phyloP scores from a whole-genome alignment of 2,888 invertebrate genomes.

The Bombylius discolor region DNA sequence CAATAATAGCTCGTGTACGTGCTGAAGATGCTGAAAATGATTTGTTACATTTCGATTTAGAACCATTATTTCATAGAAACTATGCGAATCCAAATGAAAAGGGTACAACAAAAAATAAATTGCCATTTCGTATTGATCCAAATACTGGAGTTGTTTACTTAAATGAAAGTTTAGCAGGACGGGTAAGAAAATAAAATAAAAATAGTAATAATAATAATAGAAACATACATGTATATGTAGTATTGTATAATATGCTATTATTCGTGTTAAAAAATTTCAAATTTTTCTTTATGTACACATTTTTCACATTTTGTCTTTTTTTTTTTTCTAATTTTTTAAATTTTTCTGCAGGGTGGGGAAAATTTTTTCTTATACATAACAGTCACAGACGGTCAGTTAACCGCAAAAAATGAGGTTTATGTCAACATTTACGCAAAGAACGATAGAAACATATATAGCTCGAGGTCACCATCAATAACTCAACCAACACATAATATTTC shows the following conservation, averaged over 20 bases:
- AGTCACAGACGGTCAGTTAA: constrained; percentile 49
- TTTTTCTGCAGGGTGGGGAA: constrained; percentile 47
- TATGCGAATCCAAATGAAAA: constrained; percentile 17
- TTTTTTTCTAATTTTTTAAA: constrained; percentile 1
- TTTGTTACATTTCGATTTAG: constrained; percentile 53
- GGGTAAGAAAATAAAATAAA: constrained; percentile 43
- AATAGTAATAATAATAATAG: too few species aligned
- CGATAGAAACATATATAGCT: constrained; percentile 20
- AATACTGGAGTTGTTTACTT: constrained; percentile 63
- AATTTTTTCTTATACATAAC: constrained; percentile 55
- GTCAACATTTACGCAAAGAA: constrained; percentile 41
- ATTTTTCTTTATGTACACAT: not conserved
- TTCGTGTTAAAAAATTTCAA: too few species aligned
- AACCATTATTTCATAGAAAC: constrained; percentile 39
- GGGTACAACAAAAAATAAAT: constrained; percentile 19
- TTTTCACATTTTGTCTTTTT: not conserved
- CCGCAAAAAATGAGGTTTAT: constrained; percentile 54
- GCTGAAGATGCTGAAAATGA: constrained; percentile 53
- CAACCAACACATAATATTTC: constrained; percentile 29
- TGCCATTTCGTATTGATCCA: constrained; percentile 66
- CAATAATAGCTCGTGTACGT: constrained; percentile 53
- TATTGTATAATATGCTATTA: not conserved
- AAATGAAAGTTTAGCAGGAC: constrained; percentile 61
- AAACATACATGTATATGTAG: not conserved
- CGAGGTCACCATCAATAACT: constrained; percentile 28